These are phyloP conservation scores for Coreoperca whiteheadi DNA, from an alignment of 2,113 vertebrate species.

Conservation along the genomic window DNA sequence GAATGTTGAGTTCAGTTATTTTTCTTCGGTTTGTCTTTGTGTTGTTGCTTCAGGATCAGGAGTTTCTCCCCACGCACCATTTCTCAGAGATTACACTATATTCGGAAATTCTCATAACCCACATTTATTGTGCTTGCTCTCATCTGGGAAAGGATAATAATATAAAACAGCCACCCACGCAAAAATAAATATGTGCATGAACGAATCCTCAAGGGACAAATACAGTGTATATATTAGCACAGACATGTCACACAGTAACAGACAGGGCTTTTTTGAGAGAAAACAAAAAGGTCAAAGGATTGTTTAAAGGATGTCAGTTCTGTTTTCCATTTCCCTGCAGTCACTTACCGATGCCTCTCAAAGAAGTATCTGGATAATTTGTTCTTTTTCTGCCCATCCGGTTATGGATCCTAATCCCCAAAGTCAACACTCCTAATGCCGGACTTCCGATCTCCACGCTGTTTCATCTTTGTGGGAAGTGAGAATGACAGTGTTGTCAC, in stretches of 20 bases:
- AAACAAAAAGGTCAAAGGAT: conserved; percentile 57
- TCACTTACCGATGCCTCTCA: conserved; percentile 56
- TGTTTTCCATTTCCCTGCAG: conserved; percentile 36
- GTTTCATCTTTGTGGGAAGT: conserved; percentile 58
- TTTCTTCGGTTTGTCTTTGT: neutral
- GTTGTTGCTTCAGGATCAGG: neutral
- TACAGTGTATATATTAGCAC: neutral
- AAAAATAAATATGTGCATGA: conserved; percentile 63
- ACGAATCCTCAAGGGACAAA: conserved; percentile 32
- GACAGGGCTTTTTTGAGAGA: conserved; percentile 50
- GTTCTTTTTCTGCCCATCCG: conserved; percentile 52
- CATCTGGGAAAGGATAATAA: conserved; percentile 59
- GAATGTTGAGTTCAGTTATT: neutral
- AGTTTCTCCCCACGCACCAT: neutral
- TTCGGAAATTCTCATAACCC: conserved; percentile 47
- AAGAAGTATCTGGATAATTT: conserved; percentile 52
- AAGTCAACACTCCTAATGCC: conserved; percentile 66
- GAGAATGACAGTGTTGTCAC: conserved; percentile 68
- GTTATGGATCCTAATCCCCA: conserved; percentile 76
- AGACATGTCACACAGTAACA: conserved; percentile 28
- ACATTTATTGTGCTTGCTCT: conserved; percentile 12
- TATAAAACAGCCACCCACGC: conserved; percentile 45
- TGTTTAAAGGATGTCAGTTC: conserved; percentile 45
- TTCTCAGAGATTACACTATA: conserved; percentile 5
- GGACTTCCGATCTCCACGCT: conserved; percentile 51